A percentile compares a stretch with the other conserved stretches of the same genome.
phyloP scores from a whole-genome alignment of 2,113 vertebrate genomes.

The Gadus macrocephalus region DNA sequence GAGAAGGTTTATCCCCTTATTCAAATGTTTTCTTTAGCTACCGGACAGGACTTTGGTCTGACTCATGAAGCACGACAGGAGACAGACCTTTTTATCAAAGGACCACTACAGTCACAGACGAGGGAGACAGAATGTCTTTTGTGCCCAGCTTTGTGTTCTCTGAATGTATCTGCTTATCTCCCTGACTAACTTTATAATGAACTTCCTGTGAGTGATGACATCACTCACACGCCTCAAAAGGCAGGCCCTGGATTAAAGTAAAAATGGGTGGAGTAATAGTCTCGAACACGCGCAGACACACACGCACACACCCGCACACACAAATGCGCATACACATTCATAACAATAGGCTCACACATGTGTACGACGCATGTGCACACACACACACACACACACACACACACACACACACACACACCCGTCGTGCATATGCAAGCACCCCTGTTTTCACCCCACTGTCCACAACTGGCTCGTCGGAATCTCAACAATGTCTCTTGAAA shows the following conservation, averaged over 20 bases:
- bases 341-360: neutral
- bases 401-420: neutral
- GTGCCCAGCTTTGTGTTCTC: slow-evolving; percentile 26
- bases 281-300: neutral
- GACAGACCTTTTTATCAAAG: neutral
- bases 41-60: neutral
- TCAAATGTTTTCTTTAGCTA: neutral
- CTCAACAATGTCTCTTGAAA: slow-evolving; percentile 63
- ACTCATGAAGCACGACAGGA: neutral
- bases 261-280: slow-evolving; percentile 26
- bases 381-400: neutral
- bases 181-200: slow-evolving; percentile 69
- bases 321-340: slow-evolving; percentile 4
- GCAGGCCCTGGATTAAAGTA: slow-evolving; percentile 8
- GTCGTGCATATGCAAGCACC: neutral
- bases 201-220: slow-evolving; percentile 69
- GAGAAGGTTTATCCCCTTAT: neutral
- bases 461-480: slow-evolving; percentile 60
- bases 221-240: slow-evolving; percentile 38
- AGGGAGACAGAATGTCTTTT: neutral
- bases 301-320: slow-evolving; percentile 7
- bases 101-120: neutral
- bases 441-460: slow-evolving; percentile 26
- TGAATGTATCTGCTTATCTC: slow-evolving; percentile 36
- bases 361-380: slow-evolving; percentile 3